Base-by-base conservation (phyloP, 1,140 invertebrate genomes). In the Tetragonula clypearis region DNA sequence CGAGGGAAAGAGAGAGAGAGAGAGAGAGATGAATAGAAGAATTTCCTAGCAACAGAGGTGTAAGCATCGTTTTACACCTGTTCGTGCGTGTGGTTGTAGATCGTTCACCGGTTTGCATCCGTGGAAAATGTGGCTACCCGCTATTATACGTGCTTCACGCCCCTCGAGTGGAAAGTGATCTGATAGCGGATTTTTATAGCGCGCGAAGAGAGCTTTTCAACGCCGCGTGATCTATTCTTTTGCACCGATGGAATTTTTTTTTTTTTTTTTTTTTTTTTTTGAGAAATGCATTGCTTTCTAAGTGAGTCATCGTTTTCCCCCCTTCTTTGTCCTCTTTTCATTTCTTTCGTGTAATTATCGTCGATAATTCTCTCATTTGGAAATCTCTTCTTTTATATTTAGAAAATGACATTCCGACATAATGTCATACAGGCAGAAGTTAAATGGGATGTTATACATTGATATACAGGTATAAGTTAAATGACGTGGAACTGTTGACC, bases 161-260 rank as follows among this genome's bases (percentile, higher is more conserved):
- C 56, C 30, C 56, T 76, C 56, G 56, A 76, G 74, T 76, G 74
- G 74, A 76, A 76, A 76, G 56, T 56, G 53, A 75, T 75, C 73
- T 75, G 73, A 76, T 60, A 76, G 74, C 74, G 74, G 74, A 76
- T 76, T 76, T 76, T 76, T 76, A 76, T 76, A 76, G 56, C 56
- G 74, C 74, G 74, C 56, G 21, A 30, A 26, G n/a, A 76, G 56
- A 58, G 74, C 74, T 76, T 76, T 76, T 60, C 56, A 76, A 17
- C 56, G 74, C 26, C 74, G 56, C 19, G 56, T 41, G 21, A 76
- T 76, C 74, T 60, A 76, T 76, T 76, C 55, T 76, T 76, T 60
- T n/a, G n/a, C 35, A 76, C 19, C 74, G 55, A 23, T 60, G 56
- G 21, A 17, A 60, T 62, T 62, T 76, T 76, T 62, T 76, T 76